These are phyloP conservation scores for Callionymus lyra DNA, from an alignment of 2,113 vertebrate species.

Conservation along the genomic window DNA sequence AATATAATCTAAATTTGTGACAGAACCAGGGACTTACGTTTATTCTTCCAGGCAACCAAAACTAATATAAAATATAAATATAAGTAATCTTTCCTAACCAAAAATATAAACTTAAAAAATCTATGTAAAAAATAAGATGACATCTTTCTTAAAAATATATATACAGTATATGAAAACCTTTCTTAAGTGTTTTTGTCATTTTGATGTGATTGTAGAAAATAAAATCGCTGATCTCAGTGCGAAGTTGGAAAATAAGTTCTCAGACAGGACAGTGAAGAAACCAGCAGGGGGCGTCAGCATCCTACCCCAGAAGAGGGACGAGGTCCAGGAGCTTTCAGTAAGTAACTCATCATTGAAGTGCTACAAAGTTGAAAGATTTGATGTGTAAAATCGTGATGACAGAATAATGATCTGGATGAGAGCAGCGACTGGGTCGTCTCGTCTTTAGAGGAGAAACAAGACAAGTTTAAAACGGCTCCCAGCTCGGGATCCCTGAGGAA, in stretches of 20 bases:
- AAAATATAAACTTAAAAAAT: no score
- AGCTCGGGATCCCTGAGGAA: conserved; percentile 55
- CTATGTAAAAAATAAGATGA: no score
- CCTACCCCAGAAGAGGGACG: conserved; percentile 63
- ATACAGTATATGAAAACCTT: no score
- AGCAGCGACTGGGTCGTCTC: conserved; percentile 80
- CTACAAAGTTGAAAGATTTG: not conserved
- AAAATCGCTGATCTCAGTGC: conserved; percentile 61
- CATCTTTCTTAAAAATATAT: no score
- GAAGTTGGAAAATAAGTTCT: conserved; percentile 68
- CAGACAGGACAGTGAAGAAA: conserved; percentile 50
- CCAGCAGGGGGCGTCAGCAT: conserved; percentile 67
- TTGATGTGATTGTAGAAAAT: conserved; percentile 48
- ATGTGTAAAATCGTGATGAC: conserved; percentile 3
- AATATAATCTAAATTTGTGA: no score
- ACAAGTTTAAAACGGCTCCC: conserved; percentile 41
- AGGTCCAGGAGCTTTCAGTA: conserved; percentile 73
- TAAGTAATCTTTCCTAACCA: no score
- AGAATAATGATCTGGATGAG: conserved; percentile 60
- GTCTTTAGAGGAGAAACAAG: conserved; percentile 69
- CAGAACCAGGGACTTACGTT: no score
- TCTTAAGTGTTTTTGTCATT: no score
- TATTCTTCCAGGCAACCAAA: no score
- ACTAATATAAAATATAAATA: no score
- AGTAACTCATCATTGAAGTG: conserved; percentile 7